phyloP scores from a whole-genome alignment of 2,888 invertebrate species.

The Scaeva pyrastri region DNA sequence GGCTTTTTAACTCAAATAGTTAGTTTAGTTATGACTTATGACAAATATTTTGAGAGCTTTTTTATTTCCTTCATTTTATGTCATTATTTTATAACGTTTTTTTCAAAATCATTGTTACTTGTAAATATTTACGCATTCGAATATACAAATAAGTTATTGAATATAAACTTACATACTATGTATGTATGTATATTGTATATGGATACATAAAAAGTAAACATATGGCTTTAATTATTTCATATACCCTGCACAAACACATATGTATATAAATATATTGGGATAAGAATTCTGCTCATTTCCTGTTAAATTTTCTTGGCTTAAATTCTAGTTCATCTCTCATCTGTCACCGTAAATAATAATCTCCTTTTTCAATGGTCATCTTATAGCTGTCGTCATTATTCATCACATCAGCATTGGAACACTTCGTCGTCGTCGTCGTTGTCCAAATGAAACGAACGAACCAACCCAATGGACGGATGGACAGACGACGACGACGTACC shows the following conservation, averaged over 20 bases:
- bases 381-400: slow-evolving; percentile 37
- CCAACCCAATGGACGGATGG: neutral
- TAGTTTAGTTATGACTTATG: too few species aligned
- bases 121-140: too few species aligned
- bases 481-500: neutral
- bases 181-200: too few species aligned
- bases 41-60: too few species aligned
- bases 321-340: slow-evolving; percentile 58
- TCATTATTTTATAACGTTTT: too few species aligned
- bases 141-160: too few species aligned
- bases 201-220: too few species aligned
- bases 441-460: slow-evolving; percentile 33
- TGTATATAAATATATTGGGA: neutral
- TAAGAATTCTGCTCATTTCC: slow-evolving; percentile 38
- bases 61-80: too few species aligned
- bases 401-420: slow-evolving; percentile 29
- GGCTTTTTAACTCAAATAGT: too few species aligned
- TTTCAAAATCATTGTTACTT: too few species aligned
- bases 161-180: too few species aligned
- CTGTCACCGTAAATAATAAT: slow-evolving; percentile 56
- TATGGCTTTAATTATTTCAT: neutral
- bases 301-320: slow-evolving; percentile 47
- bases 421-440: slow-evolving; percentile 21
- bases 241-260: neutral
- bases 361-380: slow-evolving; percentile 47